Evolutionary conservation across 2,888 invertebrate genomes (phyloP).

Genomic region (Drosophila stalkeri): DNA sequence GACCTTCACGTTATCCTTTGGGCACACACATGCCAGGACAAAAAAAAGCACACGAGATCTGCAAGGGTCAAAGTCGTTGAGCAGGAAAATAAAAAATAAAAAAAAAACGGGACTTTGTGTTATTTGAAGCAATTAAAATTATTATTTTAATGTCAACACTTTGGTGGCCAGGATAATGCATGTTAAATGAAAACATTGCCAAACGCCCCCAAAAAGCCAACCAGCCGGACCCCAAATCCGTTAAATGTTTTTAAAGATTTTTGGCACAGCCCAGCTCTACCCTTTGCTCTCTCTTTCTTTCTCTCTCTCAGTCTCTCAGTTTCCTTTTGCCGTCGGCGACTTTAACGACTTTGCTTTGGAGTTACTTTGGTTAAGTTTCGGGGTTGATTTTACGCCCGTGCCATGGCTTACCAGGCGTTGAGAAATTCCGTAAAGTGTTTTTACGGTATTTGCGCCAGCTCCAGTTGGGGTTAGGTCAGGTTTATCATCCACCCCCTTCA

Average conservation of each 20-base stretch:
- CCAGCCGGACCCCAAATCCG: constrained; percentile 57
- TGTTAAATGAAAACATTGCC: constrained; percentile 74
- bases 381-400: constrained; percentile 79
- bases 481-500: constrained; percentile 25
- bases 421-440: constrained; percentile 82
- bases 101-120: constrained; percentile 59
- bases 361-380: constrained; percentile 49
- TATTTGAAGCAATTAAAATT: constrained; percentile 84
- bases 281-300: not conserved
- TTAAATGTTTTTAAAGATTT: constrained; percentile 80
- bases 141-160: constrained; percentile 85
- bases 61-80: constrained; percentile 66
- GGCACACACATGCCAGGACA: constrained; percentile 14
- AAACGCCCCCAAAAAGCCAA: constrained; percentile 43
- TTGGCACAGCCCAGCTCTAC: constrained; percentile 10
- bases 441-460: constrained; percentile 74
- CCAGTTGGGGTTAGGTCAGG: constrained; percentile 71
- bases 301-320: not conserved
- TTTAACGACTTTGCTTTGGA: constrained; percentile 65
- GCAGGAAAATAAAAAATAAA: constrained; percentile 2
- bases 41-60: not conserved
- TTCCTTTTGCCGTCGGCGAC: constrained; percentile 69
- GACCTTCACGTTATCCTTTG: constrained; percentile 24
- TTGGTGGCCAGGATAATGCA: constrained; percentile 74
- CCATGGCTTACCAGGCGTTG: constrained; percentile 78